Evolutionary conservation across 2,113 vertebrate species (phyloP), one percentile per base, ranked within the genome.

Genomic region (Misgurnus anguillicaudatus): DNA sequence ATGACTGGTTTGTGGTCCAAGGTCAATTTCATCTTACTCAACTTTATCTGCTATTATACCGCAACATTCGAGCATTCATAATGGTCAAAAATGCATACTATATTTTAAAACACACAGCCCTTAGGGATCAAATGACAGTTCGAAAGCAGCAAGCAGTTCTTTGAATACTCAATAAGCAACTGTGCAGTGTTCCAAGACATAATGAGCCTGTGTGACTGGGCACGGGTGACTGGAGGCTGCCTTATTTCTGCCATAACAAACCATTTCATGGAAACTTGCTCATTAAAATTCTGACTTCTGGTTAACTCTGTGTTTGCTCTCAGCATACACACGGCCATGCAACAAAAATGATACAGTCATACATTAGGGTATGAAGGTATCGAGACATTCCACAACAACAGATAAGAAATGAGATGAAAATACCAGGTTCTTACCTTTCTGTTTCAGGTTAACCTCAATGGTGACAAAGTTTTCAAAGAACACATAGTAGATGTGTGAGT

Each of bases 391-490:
- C 45, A 9, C 14, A 17, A 66, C 39, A 69, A 47, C 11, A 9
- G 16, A 17, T 70, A 39, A 45, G 4, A 42, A n/a, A 58, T 14
- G 21, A 17, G 45, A 74, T 45, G 10, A 45, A 42, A 36, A 24
- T 11, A 61, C 9, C 60, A 11, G 21, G 31, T 14, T 63, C 91
- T 86, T 87, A 98, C 98, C 97, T 94, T 99, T 99, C 89, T 99
- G 98, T 89, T 96, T 98, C 88, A 99, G 94, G 88, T 94, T 93
- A 85, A 96, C 94, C 94, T 99, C 98, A 78, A 99, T 99, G 88
- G 94, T 96, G 88, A 98, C 94, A 86, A 99, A 99, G 90, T 99
- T 99, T 93, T 99, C 97, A 91, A 99, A 99, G 90, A 99, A 99
- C 81, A 99, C 96, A 88, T 99, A 99, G 90, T 99, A 99, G 91